Evolutionary conservation across 2,113 vertebrate genomes (phyloP).

Genomic region (Kryptolebias marmoratus): DNA sequence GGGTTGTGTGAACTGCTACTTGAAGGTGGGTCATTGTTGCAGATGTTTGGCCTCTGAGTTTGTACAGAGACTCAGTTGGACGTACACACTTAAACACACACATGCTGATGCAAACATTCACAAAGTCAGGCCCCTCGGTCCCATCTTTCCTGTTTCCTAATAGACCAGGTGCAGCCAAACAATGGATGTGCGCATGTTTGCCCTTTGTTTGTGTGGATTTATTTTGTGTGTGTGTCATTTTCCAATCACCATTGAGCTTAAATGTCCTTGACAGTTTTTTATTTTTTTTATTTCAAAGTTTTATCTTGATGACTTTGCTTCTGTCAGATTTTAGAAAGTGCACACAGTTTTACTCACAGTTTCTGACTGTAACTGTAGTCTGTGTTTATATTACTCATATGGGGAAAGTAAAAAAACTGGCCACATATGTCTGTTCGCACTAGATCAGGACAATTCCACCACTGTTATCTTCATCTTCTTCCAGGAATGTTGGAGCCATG

Average conservation of each 20-base stretch:
- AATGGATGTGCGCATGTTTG: constrained; percentile 44
- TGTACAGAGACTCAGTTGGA: constrained; percentile 9
- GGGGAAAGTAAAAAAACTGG: constrained; percentile 42
- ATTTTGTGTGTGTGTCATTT: constrained; percentile 20
- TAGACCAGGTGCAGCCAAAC: constrained; percentile 70
- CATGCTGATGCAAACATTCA: constrained; percentile 43
- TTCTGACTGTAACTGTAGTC: constrained; percentile 35
- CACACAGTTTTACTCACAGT: constrained; percentile 9
- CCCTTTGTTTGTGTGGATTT: constrained; percentile 16
- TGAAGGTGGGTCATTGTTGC: constrained; percentile 55
- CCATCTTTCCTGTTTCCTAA: constrained; percentile 72
- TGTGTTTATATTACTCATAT: constrained; percentile 50
- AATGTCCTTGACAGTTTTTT: constrained; percentile 45
- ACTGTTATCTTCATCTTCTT: constrained; percentile 39
- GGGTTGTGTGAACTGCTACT: constrained; percentile 17
- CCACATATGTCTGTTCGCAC: constrained; percentile 23
- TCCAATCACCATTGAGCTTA: constrained; percentile 11
- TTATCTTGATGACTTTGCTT: constrained; percentile 24
- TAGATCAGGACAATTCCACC: constrained; percentile 42
- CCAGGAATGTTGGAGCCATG: constrained; percentile 39
- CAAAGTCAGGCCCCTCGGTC: constrained; percentile 60
- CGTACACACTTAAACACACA: constrained; percentile 15
- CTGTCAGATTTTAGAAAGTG: constrained; percentile 1
- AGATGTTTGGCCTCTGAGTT: constrained; percentile 69
- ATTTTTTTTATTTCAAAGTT: constrained; percentile 13